phyloP scores from a whole-genome alignment of 2,888 invertebrate species.

The Noctua pronuba region DNA sequence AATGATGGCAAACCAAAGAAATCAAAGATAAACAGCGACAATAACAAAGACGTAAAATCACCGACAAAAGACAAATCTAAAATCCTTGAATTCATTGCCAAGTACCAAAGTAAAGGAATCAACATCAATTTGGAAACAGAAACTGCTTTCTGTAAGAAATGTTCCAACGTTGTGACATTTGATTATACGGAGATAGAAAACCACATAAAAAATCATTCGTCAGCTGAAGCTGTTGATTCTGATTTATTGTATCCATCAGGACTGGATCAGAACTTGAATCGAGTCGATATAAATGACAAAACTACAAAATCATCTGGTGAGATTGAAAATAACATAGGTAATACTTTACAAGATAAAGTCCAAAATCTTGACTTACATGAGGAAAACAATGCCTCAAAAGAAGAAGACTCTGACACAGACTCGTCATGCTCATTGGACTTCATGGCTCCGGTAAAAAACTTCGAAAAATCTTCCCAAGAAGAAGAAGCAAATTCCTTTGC shows the following conservation, averaged over 20 bases:
- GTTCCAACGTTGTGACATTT: slow-evolving; percentile 55
- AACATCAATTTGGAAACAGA: slow-evolving; percentile 68
- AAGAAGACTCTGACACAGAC: not conserved
- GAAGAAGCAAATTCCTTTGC: slow-evolving; percentile 24
- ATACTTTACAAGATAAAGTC: not conserved
- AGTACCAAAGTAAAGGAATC: slow-evolving; percentile 63
- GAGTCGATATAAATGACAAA: slow-evolving; percentile 54
- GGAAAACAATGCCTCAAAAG: not conserved
- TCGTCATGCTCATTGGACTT: not conserved
- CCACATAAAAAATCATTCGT: slow-evolving; percentile 62
- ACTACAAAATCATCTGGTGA: slow-evolving; percentile 3
- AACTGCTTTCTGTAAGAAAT: slow-evolving; percentile 66
- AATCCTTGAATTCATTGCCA: slow-evolving; percentile 59
- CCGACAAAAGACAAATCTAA: slow-evolving; percentile 50
- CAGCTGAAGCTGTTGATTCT: slow-evolving; percentile 12
- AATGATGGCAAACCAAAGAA: not conserved
- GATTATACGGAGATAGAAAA: slow-evolving; percentile 55
- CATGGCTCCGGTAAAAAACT: not conserved
- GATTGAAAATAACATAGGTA: not conserved
- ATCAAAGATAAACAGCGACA: not conserved
- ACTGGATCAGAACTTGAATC: slow-evolving; percentile 42
- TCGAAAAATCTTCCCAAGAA: not conserved
- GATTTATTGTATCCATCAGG: slow-evolving; percentile 48
- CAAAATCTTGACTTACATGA: not conserved
- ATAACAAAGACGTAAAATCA: slow-evolving; percentile 2